Percentiles rank a stretch among this genome's conserved stretches.
Conservation (phyloP, 2,797 vertebrate genomes). For the Vultur gryphus region DNA sequence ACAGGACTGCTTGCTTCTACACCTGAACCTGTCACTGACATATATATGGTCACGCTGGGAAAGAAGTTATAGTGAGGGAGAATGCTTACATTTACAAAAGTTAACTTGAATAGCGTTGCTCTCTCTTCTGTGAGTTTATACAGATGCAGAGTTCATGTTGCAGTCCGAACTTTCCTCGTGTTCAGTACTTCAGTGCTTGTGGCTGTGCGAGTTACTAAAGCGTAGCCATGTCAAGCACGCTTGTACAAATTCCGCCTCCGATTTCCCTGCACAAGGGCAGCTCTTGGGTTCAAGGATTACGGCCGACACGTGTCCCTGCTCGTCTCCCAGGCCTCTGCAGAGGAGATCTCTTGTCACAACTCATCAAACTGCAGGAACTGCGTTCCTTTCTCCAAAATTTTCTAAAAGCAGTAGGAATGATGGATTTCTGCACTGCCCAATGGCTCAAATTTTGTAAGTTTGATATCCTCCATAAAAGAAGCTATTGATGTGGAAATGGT, state of each 20-base stretch:
- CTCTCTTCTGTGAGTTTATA: background rate
- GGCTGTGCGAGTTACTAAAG: background rate
- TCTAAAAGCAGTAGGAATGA: background rate
- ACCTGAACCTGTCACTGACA: background rate
- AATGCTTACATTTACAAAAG: background rate
- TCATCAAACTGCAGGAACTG: background rate
- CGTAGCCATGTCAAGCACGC: background rate
- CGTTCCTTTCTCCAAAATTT: background rate
- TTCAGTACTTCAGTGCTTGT: background rate
- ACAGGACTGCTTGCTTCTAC: background rate
- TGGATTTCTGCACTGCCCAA: background rate
- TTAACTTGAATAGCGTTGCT: background rate
- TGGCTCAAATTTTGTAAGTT: background rate
- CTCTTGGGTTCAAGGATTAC: background rate
- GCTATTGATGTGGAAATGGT: background rate
- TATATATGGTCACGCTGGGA: rapidly evolving
- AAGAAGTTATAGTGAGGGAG: background rate
- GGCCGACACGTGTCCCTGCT: rapidly evolving
- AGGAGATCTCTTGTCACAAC: background rate
- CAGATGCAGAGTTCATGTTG: background rate
- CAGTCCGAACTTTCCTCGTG: rapidly evolving
- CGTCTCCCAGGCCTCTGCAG: background rate
- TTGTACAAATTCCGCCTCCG: background rate
- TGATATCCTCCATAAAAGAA: background rate
- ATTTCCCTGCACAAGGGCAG: background rate